Conservation (phyloP, 1,140 invertebrate species). For the Berghia stephanieae region DNA sequence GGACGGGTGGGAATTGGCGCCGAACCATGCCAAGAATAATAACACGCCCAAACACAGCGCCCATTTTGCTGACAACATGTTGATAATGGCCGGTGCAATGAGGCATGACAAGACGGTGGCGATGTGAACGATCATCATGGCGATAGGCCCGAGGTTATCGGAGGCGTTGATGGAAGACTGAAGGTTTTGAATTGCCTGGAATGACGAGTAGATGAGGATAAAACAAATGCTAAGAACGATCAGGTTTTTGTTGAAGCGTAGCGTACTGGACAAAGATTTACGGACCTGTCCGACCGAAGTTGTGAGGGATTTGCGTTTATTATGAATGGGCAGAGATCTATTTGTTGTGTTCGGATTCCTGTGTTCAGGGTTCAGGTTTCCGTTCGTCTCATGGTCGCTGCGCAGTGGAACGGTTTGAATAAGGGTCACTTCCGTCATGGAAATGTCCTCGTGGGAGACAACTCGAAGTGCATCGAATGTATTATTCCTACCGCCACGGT, state of each 20-base stretch:
- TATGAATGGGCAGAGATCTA: slow-evolving; percentile 27
- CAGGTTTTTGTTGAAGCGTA: slow-evolving; percentile 61
- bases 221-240: slow-evolving; percentile 62
- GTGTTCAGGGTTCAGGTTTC: neutral
- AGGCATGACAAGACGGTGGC: slow-evolving; percentile 61
- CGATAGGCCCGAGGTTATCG: slow-evolving; percentile 56
- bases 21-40: slow-evolving; percentile 62
- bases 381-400: neutral
- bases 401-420: neutral
- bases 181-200: slow-evolving; percentile 64
- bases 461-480: too few species aligned
- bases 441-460: too few species aligned
- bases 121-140: slow-evolving; percentile 60
- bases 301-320: too few species aligned
- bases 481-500: too few species aligned
- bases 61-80: slow-evolving; percentile 63
- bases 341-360: neutral
- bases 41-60: slow-evolving; percentile 58
- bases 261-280: too few species aligned
- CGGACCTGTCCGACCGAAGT: too few species aligned
- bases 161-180: slow-evolving; percentile 60
- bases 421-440: too few species aligned
- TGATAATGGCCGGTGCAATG: slow-evolving; percentile 60
- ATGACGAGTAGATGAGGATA: slow-evolving; percentile 64
- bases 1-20: slow-evolving; percentile 62